Evolutionary conservation across 2,888 invertebrate genomes (phyloP).

Genomic region (Philhelius pedissequus): DNA sequence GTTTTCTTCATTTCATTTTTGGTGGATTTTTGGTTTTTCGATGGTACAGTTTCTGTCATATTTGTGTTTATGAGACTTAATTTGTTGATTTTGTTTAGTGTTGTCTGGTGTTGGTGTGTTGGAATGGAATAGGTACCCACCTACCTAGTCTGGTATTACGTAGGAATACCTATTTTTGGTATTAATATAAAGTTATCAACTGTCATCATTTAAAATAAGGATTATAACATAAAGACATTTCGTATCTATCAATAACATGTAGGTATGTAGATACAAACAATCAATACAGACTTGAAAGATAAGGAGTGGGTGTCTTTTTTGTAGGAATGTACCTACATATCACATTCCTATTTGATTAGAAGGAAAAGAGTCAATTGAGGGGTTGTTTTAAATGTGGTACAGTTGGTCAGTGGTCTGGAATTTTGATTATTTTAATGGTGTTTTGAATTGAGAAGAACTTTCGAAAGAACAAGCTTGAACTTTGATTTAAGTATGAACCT

Average conservation of each 20-base stretch:
- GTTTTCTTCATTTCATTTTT: conserved; percentile 47
- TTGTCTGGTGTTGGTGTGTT: too few relatives aligned
- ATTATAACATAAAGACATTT: not conserved
- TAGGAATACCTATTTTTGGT: too few relatives aligned
- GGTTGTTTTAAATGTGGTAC: conserved; percentile 44
- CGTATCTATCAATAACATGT: too few relatives aligned
- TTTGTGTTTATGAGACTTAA: conserved; percentile 9
- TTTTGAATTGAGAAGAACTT: not conserved
- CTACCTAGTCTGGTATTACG: not conserved
- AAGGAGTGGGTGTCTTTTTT: too few relatives aligned
- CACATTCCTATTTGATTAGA: too few relatives aligned
- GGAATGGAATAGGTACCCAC: too few relatives aligned
- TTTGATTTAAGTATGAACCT: too few relatives aligned
- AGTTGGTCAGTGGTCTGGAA: conserved; percentile 29
- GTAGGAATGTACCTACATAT: too few relatives aligned
- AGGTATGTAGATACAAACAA: too few relatives aligned
- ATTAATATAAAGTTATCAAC: not conserved
- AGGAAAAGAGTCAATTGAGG: too few relatives aligned
- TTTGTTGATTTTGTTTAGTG: not conserved
- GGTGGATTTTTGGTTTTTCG: conserved; percentile 30
- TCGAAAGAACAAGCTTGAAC: too few relatives aligned
- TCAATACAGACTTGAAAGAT: too few relatives aligned
- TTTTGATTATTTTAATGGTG: not conserved
- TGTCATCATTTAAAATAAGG: not conserved
- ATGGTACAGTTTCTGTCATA: conserved; percentile 49